Evolutionary conservation across 2,888 invertebrate species (phyloP).

Genomic region (Neelides folsomi): DNA sequence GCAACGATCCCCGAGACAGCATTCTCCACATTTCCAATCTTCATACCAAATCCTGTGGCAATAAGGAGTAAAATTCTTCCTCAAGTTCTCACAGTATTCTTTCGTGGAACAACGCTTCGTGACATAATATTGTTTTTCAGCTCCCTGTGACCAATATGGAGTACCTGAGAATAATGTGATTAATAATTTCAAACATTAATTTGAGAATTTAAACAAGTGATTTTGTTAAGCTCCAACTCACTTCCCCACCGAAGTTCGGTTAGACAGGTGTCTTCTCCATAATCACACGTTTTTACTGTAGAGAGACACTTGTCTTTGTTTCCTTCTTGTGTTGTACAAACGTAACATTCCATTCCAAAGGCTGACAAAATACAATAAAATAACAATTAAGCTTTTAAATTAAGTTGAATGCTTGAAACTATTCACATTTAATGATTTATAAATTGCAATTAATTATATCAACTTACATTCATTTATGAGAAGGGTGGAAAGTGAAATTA

Average conservation of each 20-base stretch:
- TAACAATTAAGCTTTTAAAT: background rate
- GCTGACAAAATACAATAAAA: conserved; percentile 40
- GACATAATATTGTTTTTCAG: conserved; percentile 81
- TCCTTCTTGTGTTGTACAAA: conserved; percentile 81
- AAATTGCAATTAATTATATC: no score
- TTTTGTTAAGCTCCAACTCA: conserved; percentile 37
- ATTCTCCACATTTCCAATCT: conserved; percentile 92
- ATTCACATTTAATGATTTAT: no score
- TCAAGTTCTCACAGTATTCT: conserved; percentile 58
- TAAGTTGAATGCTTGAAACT: background rate
- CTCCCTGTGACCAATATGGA: conserved; percentile 89
- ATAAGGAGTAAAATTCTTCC: conserved; percentile 56
- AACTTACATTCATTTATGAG: no score
- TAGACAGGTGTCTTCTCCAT: conserved; percentile 70
- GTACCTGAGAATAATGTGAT: conserved; percentile 43
- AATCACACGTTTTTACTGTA: conserved; percentile 79
- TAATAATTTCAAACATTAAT: background rate
- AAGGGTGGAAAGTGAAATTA: no score
- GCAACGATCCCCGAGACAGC: conserved; percentile 88
- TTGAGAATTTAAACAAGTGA: background rate
- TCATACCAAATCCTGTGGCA: conserved; percentile 90
- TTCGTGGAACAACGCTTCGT: conserved; percentile 79
- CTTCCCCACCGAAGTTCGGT: conserved; percentile 89
- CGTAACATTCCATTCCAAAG: conserved; percentile 76
- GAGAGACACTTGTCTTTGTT: conserved; percentile 84